A percentile compares a stretch with the other conserved stretches of the same genome.
These are phyloP conservation scores for Brachionichthys hirsutus DNA, from an alignment of 2,113 vertebrate species.

Conservation along the genomic window DNA sequence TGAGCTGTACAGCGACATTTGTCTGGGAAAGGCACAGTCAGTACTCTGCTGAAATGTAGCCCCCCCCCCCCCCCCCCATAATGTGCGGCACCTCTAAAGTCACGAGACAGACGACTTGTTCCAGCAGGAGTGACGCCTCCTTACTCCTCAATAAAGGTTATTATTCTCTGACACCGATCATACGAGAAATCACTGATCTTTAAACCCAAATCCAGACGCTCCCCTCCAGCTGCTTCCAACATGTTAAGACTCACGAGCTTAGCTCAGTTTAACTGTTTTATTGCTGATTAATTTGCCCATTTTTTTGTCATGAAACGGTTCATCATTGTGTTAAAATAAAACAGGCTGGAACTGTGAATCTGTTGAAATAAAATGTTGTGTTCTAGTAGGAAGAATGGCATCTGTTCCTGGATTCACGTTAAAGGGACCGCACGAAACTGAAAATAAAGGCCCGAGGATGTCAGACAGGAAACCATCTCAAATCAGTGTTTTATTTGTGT, in stretches of 20 bases:
- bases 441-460: conserved; percentile 33
- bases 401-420: conserved; percentile 3
- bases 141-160: conserved; percentile 2
- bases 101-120: conserved; percentile 1
- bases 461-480: conserved; percentile 48
- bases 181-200: conserved; percentile 15
- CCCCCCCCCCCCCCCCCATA: neutral
- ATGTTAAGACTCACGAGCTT: neutral
- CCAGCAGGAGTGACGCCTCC: neutral
- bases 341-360: too few relatives aligned
- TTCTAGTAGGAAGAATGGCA: neutral
- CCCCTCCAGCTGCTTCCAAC: conserved; percentile 6
- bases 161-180: conserved; percentile 46
- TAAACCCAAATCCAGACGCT: conserved; percentile 36
- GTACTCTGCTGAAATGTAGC: too few relatives aligned
- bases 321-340: too few relatives aligned
- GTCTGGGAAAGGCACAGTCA: conserved; percentile 11
- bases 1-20: too few relatives aligned
- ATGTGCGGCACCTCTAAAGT: conserved; percentile 30
- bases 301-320: too few relatives aligned
- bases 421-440: conserved; percentile 5
- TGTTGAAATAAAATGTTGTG: too few relatives aligned
- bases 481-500: conserved; percentile 31
- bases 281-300: too few relatives aligned
- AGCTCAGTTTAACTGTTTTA: neutral